A percentile compares a stretch with the other conserved stretches of the same genome.
These are phyloP conservation scores for Cataglyphis altisquamis DNA, from an alignment of 2,888 invertebrate species.

Conservation along the genomic window DNA sequence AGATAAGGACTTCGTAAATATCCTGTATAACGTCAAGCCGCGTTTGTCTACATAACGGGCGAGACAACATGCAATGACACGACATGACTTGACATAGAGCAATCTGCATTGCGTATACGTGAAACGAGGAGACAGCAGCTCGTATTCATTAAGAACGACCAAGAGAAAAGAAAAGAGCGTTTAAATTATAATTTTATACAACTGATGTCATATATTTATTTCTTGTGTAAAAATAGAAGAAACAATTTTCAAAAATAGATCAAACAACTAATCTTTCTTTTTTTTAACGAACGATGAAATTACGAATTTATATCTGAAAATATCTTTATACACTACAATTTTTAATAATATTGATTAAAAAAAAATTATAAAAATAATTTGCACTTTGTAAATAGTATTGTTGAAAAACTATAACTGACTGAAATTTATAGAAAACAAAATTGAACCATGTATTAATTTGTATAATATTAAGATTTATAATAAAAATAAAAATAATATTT, in stretches of 20 bases:
- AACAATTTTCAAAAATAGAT: conserved; percentile 4
- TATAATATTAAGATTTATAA: not conserved
- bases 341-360: not conserved
- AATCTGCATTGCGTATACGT: conserved; percentile 24
- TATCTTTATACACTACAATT: not conserved
- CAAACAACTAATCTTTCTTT: not conserved
- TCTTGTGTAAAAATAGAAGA: not conserved
- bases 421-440: not conserved
- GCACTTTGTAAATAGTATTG: not conserved
- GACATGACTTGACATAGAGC: conserved; percentile 43
- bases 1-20: conserved; percentile 45
- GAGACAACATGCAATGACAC: conserved; percentile 45
- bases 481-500: not conserved
- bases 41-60: conserved; percentile 39
- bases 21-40: conserved; percentile 36
- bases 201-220: not conserved
- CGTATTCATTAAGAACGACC: conserved; percentile 29
- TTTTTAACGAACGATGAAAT: not conserved
- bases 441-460: not conserved
- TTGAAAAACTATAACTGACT: not conserved
- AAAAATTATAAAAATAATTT: not conserved
- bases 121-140: conserved; percentile 26
- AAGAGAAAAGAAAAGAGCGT: not conserved
- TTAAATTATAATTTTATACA: conserved; percentile 28
- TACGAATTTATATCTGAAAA: not conserved